Conservation (phyloP, 2,797 vertebrate species). For the Pachyuromys duprasi region DNA sequence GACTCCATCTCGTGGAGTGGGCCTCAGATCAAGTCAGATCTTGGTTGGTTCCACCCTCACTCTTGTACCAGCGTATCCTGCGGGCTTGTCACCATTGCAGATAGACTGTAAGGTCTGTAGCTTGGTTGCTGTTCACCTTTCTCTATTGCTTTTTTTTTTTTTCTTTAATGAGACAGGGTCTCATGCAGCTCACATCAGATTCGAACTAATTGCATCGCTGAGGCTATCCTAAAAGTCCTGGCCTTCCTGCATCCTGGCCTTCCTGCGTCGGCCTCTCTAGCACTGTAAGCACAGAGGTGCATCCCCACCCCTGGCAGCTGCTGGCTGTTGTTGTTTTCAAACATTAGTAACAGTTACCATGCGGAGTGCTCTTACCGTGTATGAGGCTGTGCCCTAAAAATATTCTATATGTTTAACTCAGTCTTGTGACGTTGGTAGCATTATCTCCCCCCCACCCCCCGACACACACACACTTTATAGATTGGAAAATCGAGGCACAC, state of each 20-base stretch:
- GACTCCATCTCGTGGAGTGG: neutral
- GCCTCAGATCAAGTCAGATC: no score
- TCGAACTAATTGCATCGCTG: neutral
- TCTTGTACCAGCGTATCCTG: neutral
- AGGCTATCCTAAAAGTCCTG: neutral
- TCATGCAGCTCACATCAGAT: neutral
- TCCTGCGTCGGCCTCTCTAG: no score
- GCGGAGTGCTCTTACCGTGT: neutral
- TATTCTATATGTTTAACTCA: neutral
- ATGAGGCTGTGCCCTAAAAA: neutral
- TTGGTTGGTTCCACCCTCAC: neutral
- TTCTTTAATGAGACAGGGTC: neutral
- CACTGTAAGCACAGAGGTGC: neutral
- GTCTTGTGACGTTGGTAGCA: neutral
- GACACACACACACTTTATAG: no score
- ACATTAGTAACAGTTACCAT: neutral
- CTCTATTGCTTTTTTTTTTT: neutral
- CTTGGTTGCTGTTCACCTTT: neutral
- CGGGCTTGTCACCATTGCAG: neutral
- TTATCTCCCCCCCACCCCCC: neutral
- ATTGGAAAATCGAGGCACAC: neutral
- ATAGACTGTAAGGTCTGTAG: no score
- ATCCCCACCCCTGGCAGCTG: neutral
- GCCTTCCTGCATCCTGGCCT: no score
- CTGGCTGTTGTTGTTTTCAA: neutral